These are phyloP conservation scores for Lutjanus erythropterus DNA, from an alignment of 2,113 vertebrate genomes.

Conservation along the genomic window DNA sequence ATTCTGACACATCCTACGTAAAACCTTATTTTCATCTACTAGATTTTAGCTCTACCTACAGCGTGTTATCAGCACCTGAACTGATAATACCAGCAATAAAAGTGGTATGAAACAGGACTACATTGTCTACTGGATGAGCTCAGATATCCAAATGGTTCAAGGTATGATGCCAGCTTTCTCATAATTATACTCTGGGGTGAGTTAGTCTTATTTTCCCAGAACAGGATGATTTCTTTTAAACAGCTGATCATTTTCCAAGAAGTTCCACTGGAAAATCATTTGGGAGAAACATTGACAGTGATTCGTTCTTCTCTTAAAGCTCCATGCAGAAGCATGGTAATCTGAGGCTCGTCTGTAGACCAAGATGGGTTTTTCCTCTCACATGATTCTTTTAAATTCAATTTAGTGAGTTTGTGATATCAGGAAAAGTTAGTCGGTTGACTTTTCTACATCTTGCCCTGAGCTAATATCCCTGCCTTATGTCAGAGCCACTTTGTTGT, in stretches of 20 bases:
- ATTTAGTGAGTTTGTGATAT: neutral
- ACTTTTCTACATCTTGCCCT: neutral
- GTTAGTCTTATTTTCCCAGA: neutral
- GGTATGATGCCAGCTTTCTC: neutral
- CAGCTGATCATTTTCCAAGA: neutral
- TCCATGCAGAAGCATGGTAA: neutral
- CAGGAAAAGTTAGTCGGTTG: neutral
- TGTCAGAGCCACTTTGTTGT: constrained; percentile 1
- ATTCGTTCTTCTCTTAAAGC: neutral
- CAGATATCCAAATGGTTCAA: neutral
- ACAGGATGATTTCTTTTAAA: neutral
- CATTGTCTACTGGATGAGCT: neutral
- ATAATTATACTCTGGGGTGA: neutral
- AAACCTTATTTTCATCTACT: no score
- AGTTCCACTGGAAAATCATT: neutral
- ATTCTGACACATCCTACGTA: no score
- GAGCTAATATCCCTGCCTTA: constrained; percentile 16
- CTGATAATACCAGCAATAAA: neutral
- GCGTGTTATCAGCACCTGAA: no score
- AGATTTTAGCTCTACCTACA: no score
- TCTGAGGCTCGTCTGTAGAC: neutral
- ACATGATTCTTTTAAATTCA: constrained; percentile 25
- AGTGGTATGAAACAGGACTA: neutral
- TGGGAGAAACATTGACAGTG: neutral
- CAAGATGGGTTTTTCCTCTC: constrained; percentile 6